Evolutionary conservation across 2,113 vertebrate species (phyloP).

Genomic region (Hemibagrus wyckioides): DNA sequence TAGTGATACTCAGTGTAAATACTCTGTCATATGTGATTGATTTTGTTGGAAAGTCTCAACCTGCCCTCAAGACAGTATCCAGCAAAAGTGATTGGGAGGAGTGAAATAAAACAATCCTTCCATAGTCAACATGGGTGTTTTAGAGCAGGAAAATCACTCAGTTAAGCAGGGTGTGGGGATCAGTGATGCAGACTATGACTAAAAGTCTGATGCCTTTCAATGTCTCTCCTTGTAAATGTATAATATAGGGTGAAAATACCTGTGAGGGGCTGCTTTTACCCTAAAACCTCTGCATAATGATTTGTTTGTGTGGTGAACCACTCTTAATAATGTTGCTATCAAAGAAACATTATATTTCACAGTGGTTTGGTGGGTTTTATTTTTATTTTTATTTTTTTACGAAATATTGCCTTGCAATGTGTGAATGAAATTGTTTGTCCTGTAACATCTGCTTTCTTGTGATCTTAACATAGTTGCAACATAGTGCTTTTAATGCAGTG

Average conservation of each 20-base stretch:
- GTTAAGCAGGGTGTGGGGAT: not conserved
- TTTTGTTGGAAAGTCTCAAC: not conserved
- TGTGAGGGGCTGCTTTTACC: not conserved
- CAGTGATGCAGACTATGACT: not conserved
- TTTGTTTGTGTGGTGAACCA: not conserved
- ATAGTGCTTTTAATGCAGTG: not conserved
- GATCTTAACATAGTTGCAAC: not conserved
- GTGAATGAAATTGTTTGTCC: not conserved
- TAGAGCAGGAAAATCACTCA: not conserved
- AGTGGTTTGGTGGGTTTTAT: not conserved
- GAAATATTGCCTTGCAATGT: not conserved
- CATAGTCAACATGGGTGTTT: not conserved
- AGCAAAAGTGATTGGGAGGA: not conserved
- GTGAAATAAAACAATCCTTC: not conserved
- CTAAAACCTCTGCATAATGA: not conserved
- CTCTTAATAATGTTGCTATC: not conserved
- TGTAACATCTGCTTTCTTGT: not conserved
- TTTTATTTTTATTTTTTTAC: not conserved
- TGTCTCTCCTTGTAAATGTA: not conserved
- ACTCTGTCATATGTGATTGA: not conserved
- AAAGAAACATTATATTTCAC: not conserved
- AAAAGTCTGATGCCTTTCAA: not conserved
- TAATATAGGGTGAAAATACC: not conserved
- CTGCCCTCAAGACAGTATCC: not conserved
- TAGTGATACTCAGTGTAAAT: not conserved